Evolutionary conservation across 2,113 vertebrate species (phyloP).

Genomic region (Mesembrinibis cayennensis): DNA sequence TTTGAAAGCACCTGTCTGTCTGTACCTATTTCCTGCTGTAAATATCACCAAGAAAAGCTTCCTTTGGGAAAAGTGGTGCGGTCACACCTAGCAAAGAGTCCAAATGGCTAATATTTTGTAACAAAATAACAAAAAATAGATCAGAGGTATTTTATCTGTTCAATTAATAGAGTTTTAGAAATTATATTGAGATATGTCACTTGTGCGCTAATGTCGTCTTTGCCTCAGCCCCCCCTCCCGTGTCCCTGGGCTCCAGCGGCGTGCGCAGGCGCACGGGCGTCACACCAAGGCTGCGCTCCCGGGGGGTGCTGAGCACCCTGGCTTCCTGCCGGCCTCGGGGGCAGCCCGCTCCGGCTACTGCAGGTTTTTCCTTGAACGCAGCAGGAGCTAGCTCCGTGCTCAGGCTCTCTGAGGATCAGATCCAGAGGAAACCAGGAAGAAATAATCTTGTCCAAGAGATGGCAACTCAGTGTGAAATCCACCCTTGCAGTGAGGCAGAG

Average conservation of each 20-base stretch:
- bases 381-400: neutral
- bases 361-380: fast-evolving
- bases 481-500: neutral
- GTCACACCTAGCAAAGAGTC: constrained; percentile 71
- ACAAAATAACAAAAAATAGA: constrained; percentile 77
- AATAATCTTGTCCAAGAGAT: neutral
- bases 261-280: fast-evolving
- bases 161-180: constrained; percentile 83
- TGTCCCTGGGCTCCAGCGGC: neutral
- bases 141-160: constrained; percentile 84
- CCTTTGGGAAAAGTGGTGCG: constrained; percentile 67
- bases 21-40: constrained; percentile 62
- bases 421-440: neutral
- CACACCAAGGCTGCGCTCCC: neutral
- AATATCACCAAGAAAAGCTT: constrained; percentile 54
- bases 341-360: neutral
- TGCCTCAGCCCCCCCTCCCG: neutral
- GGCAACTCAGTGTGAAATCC: neutral
- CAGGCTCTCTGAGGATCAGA: neutral
- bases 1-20: constrained; percentile 62
- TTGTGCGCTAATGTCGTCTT: constrained; percentile 65
- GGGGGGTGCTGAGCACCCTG: neutral
- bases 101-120: constrained; percentile 83
- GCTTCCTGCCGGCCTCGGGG: neutral
- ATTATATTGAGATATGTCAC: constrained; percentile 81